phyloP scores from a whole-genome alignment of 2,113 vertebrate genomes.

The Amphiprion ocellaris region DNA sequence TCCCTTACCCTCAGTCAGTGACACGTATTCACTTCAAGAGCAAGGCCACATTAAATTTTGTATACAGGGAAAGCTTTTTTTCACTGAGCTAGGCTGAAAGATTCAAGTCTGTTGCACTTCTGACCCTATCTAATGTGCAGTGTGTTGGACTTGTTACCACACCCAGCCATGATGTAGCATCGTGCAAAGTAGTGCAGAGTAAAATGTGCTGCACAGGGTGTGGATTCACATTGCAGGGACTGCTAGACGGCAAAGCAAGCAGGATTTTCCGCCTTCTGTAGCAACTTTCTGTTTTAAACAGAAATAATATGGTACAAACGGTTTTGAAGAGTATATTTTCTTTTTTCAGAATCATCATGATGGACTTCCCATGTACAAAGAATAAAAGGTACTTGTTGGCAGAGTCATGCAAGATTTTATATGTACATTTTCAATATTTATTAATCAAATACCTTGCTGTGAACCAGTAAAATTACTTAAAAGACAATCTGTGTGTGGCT shows the following conservation, averaged over 20 bases:
- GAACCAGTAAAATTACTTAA: constrained; percentile 4
- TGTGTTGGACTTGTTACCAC: constrained; percentile 7
- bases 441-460: constrained; percentile 1
- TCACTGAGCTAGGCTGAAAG: background rate
- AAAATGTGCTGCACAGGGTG: background rate
- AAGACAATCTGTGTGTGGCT: background rate
- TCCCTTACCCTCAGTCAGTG: constrained; percentile 19
- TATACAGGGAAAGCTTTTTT: background rate
- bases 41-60: background rate
- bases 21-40: constrained; percentile 24
- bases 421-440: background rate
- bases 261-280: background rate
- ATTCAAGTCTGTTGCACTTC: constrained; percentile 8
- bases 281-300: background rate
- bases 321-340: background rate
- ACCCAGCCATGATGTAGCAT: background rate
- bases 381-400: background rate
- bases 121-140: constrained; percentile 12
- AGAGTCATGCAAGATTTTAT: background rate
- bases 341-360: background rate
- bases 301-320: background rate
- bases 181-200: background rate
- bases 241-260: background rate
- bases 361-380: background rate
- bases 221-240: background rate